Evolutionary conservation across 2,888 invertebrate genomes (phyloP).

Genomic region (Dynastes grantii): DNA sequence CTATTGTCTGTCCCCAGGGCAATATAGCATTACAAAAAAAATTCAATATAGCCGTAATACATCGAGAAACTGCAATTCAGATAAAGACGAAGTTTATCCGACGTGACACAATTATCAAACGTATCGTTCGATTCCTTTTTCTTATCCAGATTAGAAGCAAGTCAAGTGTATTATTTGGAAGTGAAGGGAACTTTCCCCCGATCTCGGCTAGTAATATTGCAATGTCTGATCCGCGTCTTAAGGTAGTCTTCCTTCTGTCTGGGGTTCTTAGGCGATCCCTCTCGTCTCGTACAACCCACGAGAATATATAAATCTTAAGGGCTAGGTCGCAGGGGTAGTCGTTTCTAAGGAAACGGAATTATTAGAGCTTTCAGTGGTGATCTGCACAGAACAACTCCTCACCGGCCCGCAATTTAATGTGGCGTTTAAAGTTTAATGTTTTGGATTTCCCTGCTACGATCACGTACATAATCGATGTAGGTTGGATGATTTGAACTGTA

Average conservation of each 20-base stretch:
- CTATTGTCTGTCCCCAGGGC: not conserved
- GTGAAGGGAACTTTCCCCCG: constrained; percentile 6
- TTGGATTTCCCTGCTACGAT: constrained; percentile 34
- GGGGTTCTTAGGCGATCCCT: constrained; percentile 50
- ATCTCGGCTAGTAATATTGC: constrained; percentile 52
- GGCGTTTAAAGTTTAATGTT: constrained; percentile 58
- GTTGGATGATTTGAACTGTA: not conserved
- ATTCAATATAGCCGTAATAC: constrained; percentile 22
- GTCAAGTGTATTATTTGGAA: constrained; percentile 43
- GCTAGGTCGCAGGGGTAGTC: constrained; percentile 64
- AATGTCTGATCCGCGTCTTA: constrained; percentile 54
- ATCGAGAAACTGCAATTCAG: constrained; percentile 15
- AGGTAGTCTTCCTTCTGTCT: constrained; percentile 52
- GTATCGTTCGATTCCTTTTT: constrained; percentile 43
- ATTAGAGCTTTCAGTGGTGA: constrained; percentile 57
- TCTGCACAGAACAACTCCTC: constrained; percentile 54
- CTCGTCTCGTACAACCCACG: constrained; percentile 56
- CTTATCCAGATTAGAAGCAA: constrained; percentile 45
- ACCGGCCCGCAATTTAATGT: constrained; percentile 59
- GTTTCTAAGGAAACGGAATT: constrained; percentile 62
- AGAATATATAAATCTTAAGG: constrained; percentile 66
- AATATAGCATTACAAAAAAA: constrained; percentile 1
- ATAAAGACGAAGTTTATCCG: constrained; percentile 21
- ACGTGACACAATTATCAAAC: constrained; percentile 32
- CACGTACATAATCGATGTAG: constrained; percentile 37